These are phyloP conservation scores for Calonectris borealis DNA, from an alignment of 2,113 vertebrate species.

Conservation along the genomic window DNA sequence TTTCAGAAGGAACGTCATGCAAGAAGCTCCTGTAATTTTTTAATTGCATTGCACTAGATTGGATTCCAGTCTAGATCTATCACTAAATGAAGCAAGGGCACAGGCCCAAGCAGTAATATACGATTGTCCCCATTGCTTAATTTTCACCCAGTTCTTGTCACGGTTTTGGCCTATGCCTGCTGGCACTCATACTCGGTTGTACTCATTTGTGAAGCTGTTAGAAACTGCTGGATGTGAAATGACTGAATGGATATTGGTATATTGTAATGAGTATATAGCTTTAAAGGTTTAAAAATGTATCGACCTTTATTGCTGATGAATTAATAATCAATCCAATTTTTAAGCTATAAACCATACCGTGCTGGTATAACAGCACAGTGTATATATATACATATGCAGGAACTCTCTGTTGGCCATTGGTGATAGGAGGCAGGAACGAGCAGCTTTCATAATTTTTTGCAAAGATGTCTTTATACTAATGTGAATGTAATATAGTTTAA, in stretches of 20 bases:
- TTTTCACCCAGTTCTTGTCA: neutral
- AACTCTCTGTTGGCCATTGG: neutral
- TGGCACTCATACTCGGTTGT: neutral
- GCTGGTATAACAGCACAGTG: neutral
- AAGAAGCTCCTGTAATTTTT: neutral
- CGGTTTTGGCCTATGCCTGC: neutral
- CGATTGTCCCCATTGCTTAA: neutral
- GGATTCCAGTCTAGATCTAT: neutral
- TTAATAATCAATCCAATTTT: neutral
- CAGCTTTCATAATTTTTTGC: neutral
- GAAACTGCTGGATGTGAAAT: neutral
- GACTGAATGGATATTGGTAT: neutral
- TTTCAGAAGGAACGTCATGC: neutral
- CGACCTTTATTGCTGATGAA: neutral
- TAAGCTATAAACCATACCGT: neutral
- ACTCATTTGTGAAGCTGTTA: neutral
- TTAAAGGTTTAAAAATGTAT: neutral
- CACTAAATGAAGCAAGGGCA: neutral
- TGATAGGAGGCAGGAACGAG: neutral
- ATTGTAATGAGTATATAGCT: neutral
- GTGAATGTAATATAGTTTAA: neutral
- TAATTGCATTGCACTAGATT: neutral
- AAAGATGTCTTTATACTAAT: neutral
- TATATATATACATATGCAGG: neutral
- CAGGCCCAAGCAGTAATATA: neutral